Evolutionary conservation across 2,797 vertebrate genomes (phyloP).

Genomic region (Tragopan temminckii): DNA sequence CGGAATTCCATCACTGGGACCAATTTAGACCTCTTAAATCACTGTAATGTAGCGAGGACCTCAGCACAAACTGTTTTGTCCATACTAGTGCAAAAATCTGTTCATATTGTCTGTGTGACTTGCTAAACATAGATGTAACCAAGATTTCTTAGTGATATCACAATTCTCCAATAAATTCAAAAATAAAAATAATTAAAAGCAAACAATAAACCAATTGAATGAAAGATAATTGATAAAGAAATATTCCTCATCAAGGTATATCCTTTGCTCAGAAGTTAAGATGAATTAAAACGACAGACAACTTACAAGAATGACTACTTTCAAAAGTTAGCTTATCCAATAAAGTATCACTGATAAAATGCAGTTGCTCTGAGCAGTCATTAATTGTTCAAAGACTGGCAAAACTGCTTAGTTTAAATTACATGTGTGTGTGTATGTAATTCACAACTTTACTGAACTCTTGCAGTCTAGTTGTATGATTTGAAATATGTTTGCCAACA

Average conservation of each 20-base stretch:
- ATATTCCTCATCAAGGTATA: background rate
- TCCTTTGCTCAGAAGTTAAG: background rate
- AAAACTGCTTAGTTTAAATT: slow-evolving; percentile 45
- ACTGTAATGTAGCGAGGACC: background rate
- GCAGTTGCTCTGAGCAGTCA: background rate
- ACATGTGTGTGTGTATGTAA: background rate
- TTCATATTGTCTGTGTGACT: background rate
- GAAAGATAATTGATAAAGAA: background rate
- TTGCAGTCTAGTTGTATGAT: background rate
- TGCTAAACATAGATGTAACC: background rate
- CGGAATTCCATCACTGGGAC: background rate
- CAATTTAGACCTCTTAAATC: background rate
- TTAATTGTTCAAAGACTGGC: background rate
- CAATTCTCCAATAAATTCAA: background rate
- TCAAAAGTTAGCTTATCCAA: background rate
- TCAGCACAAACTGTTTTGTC: background rate
- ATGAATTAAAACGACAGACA: background rate
- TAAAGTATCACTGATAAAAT: background rate
- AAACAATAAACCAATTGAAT: background rate
- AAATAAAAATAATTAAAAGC: too few species aligned
- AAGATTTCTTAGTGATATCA: background rate
- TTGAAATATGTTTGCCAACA: slow-evolving; percentile 43
- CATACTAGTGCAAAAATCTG: fast-evolving
- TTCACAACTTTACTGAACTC: slow-evolving; percentile 40
- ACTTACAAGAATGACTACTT: background rate